Evolutionary conservation across 2,797 vertebrate species (phyloP), one percentile per base, ranked within the genome.

Genomic region (Ctenopoma kingsleyae): DNA sequence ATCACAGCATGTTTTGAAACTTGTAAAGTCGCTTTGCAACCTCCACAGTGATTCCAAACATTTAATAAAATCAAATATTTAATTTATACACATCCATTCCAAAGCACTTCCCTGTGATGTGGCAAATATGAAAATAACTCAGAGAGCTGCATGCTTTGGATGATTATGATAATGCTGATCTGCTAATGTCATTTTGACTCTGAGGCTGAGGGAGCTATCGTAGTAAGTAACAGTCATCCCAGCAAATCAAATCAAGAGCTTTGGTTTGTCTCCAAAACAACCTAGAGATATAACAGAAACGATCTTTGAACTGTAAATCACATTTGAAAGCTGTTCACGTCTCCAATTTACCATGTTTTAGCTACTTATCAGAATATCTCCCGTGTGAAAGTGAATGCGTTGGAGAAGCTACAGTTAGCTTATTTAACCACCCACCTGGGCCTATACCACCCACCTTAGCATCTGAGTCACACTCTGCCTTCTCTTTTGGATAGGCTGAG

Each of bases 391-490:
- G 89, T 82, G 87, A 92, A 77, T 67, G 86, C 62, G 82, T 87
- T 85, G 79, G 87, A 91, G 87, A 92, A 89, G 92, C 92, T 91
- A 88, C 91, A 92, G 91, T 90, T 91, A 91, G 88, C 86, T 91
- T 91, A 93, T 95, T 95, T 93, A 94, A 94, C 93, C 94, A 84
- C 93, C 94, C 93, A 94, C 93, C 89, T 88, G 89, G 76, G 83
- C 91, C 87, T 89, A 71, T 84, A 91, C 93, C 93, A 92, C 94
- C 94, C 93, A 95, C 95, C 91, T 92, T 73, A 90, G 86, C 86
- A 91, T 93, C 93, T 95, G 93, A 95, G 91, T 95, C 95, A 95
- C 92, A 87, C 90, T 88, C 81, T 83, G 79, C 86, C 83, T 90
- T 92, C 90, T 86, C 89, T 87, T 91, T 93, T 90, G 92, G 88